Evolutionary conservation across 1,140 invertebrate species (phyloP).

Genomic region (Zelostemma sp.): DNA sequence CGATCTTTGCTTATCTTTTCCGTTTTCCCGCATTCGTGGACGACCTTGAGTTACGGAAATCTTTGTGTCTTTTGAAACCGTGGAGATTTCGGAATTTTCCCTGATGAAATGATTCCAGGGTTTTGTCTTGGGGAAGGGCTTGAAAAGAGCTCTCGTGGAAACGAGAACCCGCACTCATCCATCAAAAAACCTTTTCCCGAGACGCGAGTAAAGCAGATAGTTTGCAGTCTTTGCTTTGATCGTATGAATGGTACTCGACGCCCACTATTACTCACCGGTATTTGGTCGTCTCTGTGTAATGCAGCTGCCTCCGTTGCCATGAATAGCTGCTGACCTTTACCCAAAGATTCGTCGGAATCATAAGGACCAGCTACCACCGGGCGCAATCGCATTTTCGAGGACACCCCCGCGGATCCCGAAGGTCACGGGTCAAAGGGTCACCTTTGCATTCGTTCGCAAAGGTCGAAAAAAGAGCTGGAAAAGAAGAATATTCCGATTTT

Average conservation of each 20-base stretch:
- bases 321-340: conserved; percentile 37
- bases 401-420: conserved; percentile 27
- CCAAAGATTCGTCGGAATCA: conserved; percentile 9
- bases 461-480: too few relatives aligned
- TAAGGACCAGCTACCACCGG: conserved; percentile 9
- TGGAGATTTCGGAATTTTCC: too few relatives aligned
- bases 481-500: too few relatives aligned
- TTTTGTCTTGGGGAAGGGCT: too few relatives aligned
- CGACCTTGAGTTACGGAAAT: too few relatives aligned
- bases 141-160: conserved; percentile 14
- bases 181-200: conserved; percentile 26
- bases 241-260: conserved; percentile 26
- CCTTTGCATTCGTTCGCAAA: not conserved
- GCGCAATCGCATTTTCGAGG: conserved; percentile 31
- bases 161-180: conserved; percentile 22
- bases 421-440: conserved; percentile 37
- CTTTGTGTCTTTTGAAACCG: too few relatives aligned
- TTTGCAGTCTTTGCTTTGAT: conserved; percentile 25
- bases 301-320: conserved; percentile 17
- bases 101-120: conserved; percentile 6
- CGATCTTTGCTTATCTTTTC: too few relatives aligned
- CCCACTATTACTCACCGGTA: conserved; percentile 15
- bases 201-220: conserved; percentile 2
- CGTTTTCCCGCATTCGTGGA: too few relatives aligned
- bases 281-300: conserved; percentile 17